Evolutionary conservation across 2,113 vertebrate species (phyloP), one percentile per base, ranked within the genome.

Genomic region (Salminus brasiliensis): DNA sequence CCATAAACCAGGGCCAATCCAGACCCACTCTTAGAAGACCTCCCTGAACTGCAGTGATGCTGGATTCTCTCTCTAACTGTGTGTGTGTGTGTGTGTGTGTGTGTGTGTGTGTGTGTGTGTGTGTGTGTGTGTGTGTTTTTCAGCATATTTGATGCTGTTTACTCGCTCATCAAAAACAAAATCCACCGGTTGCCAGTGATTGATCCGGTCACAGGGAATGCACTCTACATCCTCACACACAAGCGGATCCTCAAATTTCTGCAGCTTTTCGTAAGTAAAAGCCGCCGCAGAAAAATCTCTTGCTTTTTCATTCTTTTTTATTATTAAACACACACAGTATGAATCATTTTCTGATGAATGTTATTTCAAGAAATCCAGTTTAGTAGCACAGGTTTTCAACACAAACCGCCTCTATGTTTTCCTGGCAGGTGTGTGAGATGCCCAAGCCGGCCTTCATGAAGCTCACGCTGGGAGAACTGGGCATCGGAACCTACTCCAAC

Each of bases 161-260:
- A 97, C 93, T 99, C 97, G 34, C 92, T 99, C 94, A 98, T 99
- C 94, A 99, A 96, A 95, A 99, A 99, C 92, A 99, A 97, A 94
- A 99, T 99, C 93, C 98, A 99, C 94, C 95, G 97, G 87, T 91
- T 99, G 94, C 98, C 98, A 77, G 96, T 99, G 90, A 98, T 99
- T 83, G 97, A 99, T 91, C 97, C 97, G 1, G 92, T 97, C 91
- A 98, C 96, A 76, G 98, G 98, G 89, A 99, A 99, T 83, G 97
- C 96, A 95, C 97, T 99, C 94, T 99, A 99, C 93, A 99, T 99
- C 83, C 97, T 99, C 89, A 99, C 98, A 81, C 98, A 99, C 95
- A 99, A 99, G 94, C 94, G 98, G 94, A 97, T 99, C 93, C 97
- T 99, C 91, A 98, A 98, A 94, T 99, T 99, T 91, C 97, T 99